These are phyloP conservation scores for Avahi laniger DNA, from an alignment of 2,797 vertebrate genomes.

Conservation along the genomic window DNA sequence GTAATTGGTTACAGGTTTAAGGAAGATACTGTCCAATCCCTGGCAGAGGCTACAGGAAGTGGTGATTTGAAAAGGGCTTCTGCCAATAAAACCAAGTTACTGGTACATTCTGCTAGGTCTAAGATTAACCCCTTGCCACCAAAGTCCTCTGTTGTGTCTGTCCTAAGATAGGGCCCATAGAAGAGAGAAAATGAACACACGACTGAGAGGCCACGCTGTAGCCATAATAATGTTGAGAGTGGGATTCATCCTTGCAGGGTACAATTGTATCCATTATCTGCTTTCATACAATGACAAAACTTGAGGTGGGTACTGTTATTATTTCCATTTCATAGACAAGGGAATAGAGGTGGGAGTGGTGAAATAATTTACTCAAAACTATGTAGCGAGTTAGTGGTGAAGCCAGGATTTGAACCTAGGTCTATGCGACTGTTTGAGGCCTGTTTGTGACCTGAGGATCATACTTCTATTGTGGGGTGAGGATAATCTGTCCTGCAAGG, in stretches of 20 bases:
- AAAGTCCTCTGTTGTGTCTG: not conserved
- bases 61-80: not conserved
- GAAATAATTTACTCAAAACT: not conserved
- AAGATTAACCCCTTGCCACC: not conserved
- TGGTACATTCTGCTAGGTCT: not conserved
- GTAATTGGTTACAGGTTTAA: not conserved
- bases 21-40: not conserved
- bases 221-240: not conserved
- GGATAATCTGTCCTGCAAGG: not conserved
- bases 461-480: not conserved
- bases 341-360: not conserved
- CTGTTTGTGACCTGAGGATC: not conserved
- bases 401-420: not conserved
- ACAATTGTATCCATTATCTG: not conserved
- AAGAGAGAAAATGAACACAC: not conserved
- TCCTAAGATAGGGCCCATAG: not conserved
- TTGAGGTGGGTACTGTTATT: not conserved
- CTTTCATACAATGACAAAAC: not conserved
- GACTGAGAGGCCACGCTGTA: accelerated
- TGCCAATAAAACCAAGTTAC: not conserved
- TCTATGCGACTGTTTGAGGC: not conserved
- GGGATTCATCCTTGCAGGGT: not conserved
- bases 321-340: not conserved
- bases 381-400: not conserved
- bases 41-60: not conserved